Evolutionary conservation across 2,113 vertebrate genomes (phyloP), one percentile per base, ranked within the genome.

Genomic region (Notiomystis cincta): DNA sequence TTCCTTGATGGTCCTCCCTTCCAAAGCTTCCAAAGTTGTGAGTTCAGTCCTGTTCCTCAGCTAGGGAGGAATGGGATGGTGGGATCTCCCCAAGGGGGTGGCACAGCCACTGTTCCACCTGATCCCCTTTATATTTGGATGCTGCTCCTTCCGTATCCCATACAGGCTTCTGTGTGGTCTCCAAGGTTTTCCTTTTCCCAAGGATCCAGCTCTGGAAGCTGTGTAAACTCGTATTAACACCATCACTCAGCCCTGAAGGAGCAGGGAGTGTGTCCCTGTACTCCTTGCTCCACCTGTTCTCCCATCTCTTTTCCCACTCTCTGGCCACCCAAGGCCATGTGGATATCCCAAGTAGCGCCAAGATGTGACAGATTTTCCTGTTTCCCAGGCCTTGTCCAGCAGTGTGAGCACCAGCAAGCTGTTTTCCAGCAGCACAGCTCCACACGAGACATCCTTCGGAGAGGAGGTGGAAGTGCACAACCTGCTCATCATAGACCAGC

Each of bases 381-480:
- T 92, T 51, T 70, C 47, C 30, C 95, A 99, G 99, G 99, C 99
- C 67, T 97, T 99, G 62, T 99, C 99, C 94, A 99, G 98, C 98
- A 99, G 99, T 0, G 98, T 99, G 72, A 99, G 99, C 97, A 99
- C 99, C 96, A 99, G 99, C 97, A 99, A 99, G 96, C 98, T 99
- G 35, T 99, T 99, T 96, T 99, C 99, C 95, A 99, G 99, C 98
- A 99, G 99, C 97, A 99, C 99, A 0, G 99, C 99, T 4, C 99
- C 99, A 1, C 99, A 99, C 0, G 99, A 99, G 98, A 99, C 99
- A 0, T 99, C 99, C 45, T 99, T 99, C 0, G 99, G 99, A 7
- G 99, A 99, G 83, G 99, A 99, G 96, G 99, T 99, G 87, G 99
- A 99, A 95, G 99, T 99, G 79, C 99, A 99, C 98, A 99, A 99